Evolutionary conservation across 2,888 invertebrate genomes (phyloP).

Genomic region (Dicranocentrus wangi): DNA sequence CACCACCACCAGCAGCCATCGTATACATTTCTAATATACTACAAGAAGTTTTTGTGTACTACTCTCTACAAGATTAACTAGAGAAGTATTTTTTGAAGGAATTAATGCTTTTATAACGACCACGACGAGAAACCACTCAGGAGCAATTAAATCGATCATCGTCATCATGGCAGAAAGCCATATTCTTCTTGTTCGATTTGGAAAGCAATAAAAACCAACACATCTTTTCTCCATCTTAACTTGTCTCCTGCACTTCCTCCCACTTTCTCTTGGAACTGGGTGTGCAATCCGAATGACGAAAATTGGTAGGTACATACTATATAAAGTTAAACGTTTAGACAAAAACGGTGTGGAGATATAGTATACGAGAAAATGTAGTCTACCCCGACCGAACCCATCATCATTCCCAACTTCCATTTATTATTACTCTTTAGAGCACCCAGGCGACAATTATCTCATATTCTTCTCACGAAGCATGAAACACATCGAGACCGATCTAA

Average conservation of each 20-base stretch:
- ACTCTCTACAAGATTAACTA: too few species aligned
- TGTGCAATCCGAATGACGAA: too few species aligned
- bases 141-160: conserved; percentile 66
- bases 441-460: conserved; percentile 67
- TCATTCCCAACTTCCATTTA: conserved; percentile 51
- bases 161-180: conserved; percentile 44
- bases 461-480: conserved; percentile 64
- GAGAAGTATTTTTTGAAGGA: too few species aligned
- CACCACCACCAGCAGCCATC: conserved; percentile 26
- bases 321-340: too few species aligned
- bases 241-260: conserved; percentile 22
- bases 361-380: too few species aligned
- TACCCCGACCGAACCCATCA: conserved; percentile 27
- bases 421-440: conserved; percentile 61
- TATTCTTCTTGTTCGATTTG: conserved; percentile 52
- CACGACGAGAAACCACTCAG: conserved; percentile 46
- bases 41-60: too few species aligned
- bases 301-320: too few species aligned
- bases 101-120: conserved; percentile 15
- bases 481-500: conserved; percentile 61
- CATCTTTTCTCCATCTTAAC: conserved; percentile 27
- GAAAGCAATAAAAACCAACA: conserved; percentile 56
- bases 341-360: too few species aligned
- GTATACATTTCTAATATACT: too few species aligned
- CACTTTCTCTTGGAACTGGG: not conserved